Evolutionary conservation across 2,888 invertebrate genomes (phyloP), one percentile per base, ranked within the genome.

Genomic region (Apomyelois bistriatella): DNA sequence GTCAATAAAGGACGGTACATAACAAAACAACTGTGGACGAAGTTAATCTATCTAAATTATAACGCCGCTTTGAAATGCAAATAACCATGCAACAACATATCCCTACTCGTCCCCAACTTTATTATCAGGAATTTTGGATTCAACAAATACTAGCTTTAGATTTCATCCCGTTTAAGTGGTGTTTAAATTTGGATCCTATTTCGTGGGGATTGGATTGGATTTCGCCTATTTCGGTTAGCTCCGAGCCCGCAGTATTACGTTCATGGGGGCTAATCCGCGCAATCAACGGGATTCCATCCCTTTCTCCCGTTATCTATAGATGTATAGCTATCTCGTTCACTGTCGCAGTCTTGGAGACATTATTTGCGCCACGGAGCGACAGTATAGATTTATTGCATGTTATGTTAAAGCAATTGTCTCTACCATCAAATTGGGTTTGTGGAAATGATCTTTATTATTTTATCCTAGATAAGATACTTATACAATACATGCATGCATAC

Each of bases 241-340:
- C 8, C 32, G 35, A 35, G 40, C 47, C 47, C 37, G 53, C 51
- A 58, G 57, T 58, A 59, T 59, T 56, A 58, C 60, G 55, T 53
- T 58, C 62, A 57, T 61, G 51, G 54, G 47, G 54, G 60, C 62
- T 69, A 69, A 69, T 69, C 67, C 66, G 65, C 60, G 65, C 63
- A 65, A 69, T 69, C 68, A 68, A 66, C 68, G 64, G 64, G 64
- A 64, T 60, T 59, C 57, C 53, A 59, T 49, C 58, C 48, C 40
- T 46, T 13, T 38, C 52, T 16, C 36, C 16, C 9, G 46, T 40
- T 13, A 15, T 32, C 16, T 35, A 17, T 7, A 22, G 13, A 13
- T 43, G 38, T 36, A 36, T 43, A 16, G 35, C 43, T 36, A n/a
- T 52, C 52, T 36, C 43, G 12, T 9, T 46, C 36, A 1, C 52